These are phyloP conservation scores for Amblyjoppa fuscipennis DNA, from an alignment of 2,888 invertebrate species.

Conservation along the genomic window DNA sequence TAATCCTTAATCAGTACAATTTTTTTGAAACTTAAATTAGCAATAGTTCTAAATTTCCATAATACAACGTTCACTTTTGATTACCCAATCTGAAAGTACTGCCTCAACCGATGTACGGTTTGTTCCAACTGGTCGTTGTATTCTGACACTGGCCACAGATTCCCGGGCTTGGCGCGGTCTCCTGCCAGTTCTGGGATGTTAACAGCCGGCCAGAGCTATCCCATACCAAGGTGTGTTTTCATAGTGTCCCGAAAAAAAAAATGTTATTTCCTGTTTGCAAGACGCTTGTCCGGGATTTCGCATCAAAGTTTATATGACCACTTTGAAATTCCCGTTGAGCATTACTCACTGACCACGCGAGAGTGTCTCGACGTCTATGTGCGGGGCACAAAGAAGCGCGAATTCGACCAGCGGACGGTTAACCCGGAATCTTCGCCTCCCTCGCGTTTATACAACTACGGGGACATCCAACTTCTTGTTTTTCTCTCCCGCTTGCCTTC, in stretches of 20 bases:
- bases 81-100: neutral
- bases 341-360: neutral
- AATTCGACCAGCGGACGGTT: neutral
- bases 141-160: neutral
- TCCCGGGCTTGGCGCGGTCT: neutral
- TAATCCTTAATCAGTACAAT: neutral
- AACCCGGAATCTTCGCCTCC: neutral
- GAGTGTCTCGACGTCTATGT: neutral
- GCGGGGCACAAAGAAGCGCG: neutral
- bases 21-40: neutral
- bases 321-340: neutral
- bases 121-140: neutral
- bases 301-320: neutral
- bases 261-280: no score
- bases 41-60: neutral
- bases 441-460: neutral
- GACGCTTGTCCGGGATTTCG: neutral
- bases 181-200: neutral
- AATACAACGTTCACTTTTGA: neutral
- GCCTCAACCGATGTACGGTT: neutral
- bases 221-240: neutral
- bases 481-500: neutral
- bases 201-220: neutral
- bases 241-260: neutral
- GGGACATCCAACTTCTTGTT: neutral